phyloP scores from a whole-genome alignment of 2,888 invertebrate species.

The Amorpha juglandis region DNA sequence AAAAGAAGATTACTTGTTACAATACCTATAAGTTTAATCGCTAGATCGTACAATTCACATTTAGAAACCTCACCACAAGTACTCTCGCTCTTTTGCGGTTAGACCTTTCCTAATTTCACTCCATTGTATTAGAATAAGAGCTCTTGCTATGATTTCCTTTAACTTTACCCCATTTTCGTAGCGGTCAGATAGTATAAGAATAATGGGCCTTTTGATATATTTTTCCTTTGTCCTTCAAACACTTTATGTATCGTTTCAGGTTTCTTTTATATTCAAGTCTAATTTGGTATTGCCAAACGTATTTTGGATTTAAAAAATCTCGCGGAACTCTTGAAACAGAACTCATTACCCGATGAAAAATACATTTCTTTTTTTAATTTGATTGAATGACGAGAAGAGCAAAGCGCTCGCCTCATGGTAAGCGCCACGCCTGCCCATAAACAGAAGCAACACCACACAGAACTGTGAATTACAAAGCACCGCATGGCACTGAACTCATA shows the following conservation, averaged over 20 bases:
- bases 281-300: neutral
- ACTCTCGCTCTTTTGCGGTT: neutral
- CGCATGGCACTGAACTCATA: too few species aligned
- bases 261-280: neutral
- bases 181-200: neutral
- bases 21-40: too few species aligned
- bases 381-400: too few species aligned
- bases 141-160: conserved; percentile 12
- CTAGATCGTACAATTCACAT: too few species aligned
- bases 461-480: too few species aligned
- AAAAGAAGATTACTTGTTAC: too few species aligned
- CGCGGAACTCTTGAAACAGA: too few species aligned
- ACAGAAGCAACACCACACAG: too few species aligned
- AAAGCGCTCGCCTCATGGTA: too few species aligned
- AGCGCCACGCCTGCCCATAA: too few species aligned
- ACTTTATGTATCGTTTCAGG: neutral
- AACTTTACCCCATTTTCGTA: conserved; percentile 8
- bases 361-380: too few species aligned
- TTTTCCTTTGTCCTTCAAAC: neutral
- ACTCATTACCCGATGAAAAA: too few species aligned
- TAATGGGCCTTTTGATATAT: neutral
- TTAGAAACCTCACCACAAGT: neutral
- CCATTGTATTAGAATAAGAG: conserved; percentile 1
- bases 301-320: conserved; percentile 5
- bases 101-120: conserved; percentile 6